phyloP scores from a whole-genome alignment of 2,888 invertebrate species.

The Ganaspis brasiliensis region DNA sequence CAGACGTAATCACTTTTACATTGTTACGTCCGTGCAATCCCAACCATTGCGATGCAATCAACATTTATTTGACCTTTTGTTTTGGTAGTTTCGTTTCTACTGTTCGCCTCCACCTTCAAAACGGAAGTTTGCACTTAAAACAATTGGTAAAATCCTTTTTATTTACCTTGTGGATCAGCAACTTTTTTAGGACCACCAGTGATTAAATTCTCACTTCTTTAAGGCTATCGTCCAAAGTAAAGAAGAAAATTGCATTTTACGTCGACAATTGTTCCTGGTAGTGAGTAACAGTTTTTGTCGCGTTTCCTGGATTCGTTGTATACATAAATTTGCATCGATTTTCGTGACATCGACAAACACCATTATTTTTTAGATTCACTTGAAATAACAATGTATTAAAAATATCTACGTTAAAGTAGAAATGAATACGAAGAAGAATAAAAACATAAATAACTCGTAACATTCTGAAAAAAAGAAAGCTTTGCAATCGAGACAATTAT shows the following conservation, averaged over 20 bases:
- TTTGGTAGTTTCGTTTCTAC: not conserved
- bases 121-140: not conserved
- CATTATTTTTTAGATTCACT: not conserved
- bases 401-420: no score
- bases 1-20: conserved; percentile 34
- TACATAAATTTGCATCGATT: conserved; percentile 17
- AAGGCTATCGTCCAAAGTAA: not conserved
- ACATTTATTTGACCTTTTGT: conserved; percentile 17
- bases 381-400: no score
- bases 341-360: not conserved
- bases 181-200: no score
- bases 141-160: no score
- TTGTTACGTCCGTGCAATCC: conserved; percentile 11
- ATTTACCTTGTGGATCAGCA: no score
- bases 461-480: no score
- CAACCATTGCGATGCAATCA: conserved; percentile 8
- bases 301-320: conserved; percentile 10
- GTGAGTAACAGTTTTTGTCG: conserved; percentile 9
- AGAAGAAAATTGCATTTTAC: not conserved
- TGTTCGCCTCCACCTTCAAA: not conserved
- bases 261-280: not conserved
- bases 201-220: not conserved
- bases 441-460: no score
- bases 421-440: no score
- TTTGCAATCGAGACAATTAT: no score